Conservation (phyloP, 2,888 invertebrate genomes). For the Tanypteryx hageni region DNA sequence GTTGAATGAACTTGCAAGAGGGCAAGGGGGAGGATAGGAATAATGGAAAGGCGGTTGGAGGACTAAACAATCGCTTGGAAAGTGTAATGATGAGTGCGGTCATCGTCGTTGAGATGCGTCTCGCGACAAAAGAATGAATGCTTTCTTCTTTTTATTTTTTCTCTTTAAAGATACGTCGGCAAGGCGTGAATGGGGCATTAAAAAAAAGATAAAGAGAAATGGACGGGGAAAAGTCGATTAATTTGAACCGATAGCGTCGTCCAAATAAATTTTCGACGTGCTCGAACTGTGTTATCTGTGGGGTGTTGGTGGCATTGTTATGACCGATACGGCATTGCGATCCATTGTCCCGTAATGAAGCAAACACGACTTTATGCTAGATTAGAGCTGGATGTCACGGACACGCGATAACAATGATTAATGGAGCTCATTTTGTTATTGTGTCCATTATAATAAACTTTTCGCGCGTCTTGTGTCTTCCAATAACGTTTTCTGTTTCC, state of each 20-base stretch:
- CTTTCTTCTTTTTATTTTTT: background rate
- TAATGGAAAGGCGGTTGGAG: background rate
- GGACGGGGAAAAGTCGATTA: background rate
- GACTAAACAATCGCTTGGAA: background rate
- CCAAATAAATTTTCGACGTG: conserved; percentile 49
- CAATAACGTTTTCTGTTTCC: background rate
- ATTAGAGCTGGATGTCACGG: background rate
- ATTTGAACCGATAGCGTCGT: background rate
- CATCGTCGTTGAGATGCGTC: background rate
- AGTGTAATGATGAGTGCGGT: conserved; percentile 10
- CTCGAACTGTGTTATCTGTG: background rate
- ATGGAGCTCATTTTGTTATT: conserved; percentile 14
- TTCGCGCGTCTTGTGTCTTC: background rate
- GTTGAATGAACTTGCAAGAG: background rate
- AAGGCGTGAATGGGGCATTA: background rate
- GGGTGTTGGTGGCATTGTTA: background rate
- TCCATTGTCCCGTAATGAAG: conserved; percentile 9
- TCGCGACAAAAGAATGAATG: background rate
- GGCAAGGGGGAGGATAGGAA: no score
- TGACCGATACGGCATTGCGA: background rate
- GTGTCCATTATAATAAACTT: background rate
- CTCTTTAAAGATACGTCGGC: background rate
- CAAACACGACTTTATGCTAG: conserved; percentile 13
- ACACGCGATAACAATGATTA: conserved; percentile 30
- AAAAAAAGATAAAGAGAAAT: background rate